Percentiles rank a stretch among this genome's conserved stretches.
Conservation (phyloP, 2,888 invertebrate species). For the Parnassius mnemosyne region DNA sequence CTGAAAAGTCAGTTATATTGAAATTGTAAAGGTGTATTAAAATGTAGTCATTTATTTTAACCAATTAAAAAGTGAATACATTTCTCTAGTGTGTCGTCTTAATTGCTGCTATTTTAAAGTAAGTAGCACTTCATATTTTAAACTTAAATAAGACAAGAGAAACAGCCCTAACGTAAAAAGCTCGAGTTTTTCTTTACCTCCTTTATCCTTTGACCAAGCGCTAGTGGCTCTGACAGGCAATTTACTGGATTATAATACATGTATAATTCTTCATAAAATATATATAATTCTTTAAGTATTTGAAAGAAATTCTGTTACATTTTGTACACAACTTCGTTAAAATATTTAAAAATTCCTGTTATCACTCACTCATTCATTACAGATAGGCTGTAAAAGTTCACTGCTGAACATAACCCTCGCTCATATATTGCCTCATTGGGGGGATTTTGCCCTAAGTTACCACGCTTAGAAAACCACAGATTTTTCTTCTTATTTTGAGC, state of each 20-base stretch:
- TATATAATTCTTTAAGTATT: constrained; percentile 36
- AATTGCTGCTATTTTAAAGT: constrained; percentile 7
- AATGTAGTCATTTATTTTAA: too few species aligned
- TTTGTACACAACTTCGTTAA: background rate
- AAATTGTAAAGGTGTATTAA: too few species aligned
- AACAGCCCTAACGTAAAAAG: constrained; percentile 27
- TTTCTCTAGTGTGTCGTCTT: too few species aligned
- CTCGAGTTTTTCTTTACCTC: constrained; percentile 37
- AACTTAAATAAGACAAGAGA: constrained; percentile 17
- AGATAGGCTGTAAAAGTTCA: too few species aligned
- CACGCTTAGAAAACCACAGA: too few species aligned
- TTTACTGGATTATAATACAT: constrained; percentile 60
- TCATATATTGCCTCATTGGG: too few species aligned
- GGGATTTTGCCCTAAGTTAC: too few species aligned
- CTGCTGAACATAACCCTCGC: too few species aligned
- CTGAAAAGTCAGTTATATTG: too few species aligned
- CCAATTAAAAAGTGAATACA: too few species aligned
- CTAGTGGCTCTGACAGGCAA: constrained; percentile 68
- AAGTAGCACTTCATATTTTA: constrained; percentile 24
- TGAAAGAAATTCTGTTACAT: constrained; percentile 23
- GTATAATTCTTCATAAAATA: constrained; percentile 31
- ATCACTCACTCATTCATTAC: too few species aligned
- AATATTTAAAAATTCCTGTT: background rate
- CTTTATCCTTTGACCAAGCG: constrained; percentile 60
- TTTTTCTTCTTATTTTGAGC: too few species aligned